phyloP scores from a whole-genome alignment of 2,113 vertebrate species.

The Chlorocebus sabaeus region DNA sequence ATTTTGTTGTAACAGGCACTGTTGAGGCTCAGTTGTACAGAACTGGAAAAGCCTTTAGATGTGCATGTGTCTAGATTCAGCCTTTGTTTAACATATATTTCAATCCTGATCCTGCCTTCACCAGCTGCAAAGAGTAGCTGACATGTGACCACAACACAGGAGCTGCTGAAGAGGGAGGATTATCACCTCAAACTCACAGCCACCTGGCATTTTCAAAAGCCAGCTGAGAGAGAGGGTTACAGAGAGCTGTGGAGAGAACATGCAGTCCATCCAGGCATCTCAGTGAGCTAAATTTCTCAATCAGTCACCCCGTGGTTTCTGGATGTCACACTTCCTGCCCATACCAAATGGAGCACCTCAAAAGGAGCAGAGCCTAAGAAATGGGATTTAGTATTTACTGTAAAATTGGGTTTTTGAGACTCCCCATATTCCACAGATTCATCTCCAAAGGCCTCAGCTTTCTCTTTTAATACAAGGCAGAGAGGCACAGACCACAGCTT shows the following conservation, averaged over 20 bases:
- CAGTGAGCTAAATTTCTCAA: background rate
- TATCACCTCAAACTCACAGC: background rate
- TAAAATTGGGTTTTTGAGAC: no score
- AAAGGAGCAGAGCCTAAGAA: background rate
- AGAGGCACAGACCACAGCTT: background rate
- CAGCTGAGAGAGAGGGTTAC: background rate
- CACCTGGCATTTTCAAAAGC: background rate
- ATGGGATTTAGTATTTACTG: background rate
- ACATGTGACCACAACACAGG: background rate
- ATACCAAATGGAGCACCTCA: background rate
- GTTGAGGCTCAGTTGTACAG: background rate
- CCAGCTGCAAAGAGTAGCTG: no score
- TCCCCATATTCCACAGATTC: no score
- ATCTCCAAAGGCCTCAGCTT: background rate
- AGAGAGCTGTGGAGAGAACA: background rate
- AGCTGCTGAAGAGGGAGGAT: background rate
- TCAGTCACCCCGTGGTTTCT: background rate
- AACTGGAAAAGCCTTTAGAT: background rate
- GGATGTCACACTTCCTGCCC: background rate
- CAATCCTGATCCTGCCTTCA: background rate
- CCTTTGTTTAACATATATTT: background rate
- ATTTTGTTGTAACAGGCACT: background rate
- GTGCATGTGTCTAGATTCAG: background rate
- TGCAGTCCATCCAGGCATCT: background rate
- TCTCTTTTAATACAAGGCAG: background rate